Evolutionary conservation across 2,888 invertebrate genomes (phyloP).

Genomic region (Hylaea fasciaria): DNA sequence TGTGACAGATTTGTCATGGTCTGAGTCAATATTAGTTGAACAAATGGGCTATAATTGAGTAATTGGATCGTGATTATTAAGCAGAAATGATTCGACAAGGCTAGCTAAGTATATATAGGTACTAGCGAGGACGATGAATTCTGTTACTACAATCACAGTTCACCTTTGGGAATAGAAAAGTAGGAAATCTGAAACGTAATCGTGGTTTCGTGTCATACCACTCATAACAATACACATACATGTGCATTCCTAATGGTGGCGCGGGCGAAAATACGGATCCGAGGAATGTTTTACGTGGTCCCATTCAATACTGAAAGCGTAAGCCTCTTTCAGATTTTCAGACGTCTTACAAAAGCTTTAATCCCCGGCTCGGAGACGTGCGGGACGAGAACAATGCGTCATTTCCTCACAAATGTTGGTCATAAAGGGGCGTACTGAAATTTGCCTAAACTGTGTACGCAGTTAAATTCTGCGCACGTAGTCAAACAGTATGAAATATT

Average conservation of each 20-base stretch:
- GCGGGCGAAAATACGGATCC: slow-evolving; percentile 57
- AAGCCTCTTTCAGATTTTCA: slow-evolving; percentile 70
- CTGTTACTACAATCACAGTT: neutral
- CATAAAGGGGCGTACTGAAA: slow-evolving; percentile 6
- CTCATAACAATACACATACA: slow-evolving; percentile 22
- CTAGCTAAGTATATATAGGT: neutral
- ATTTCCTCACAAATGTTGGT: slow-evolving; percentile 46
- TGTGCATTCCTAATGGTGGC: slow-evolving; percentile 45
- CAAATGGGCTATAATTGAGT: slow-evolving; percentile 44
- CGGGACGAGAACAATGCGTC: slow-evolving; percentile 59
- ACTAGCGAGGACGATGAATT: too few relatives aligned
- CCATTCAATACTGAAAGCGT: slow-evolving; percentile 59
- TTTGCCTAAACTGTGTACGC: slow-evolving; percentile 4
- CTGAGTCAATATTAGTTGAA: slow-evolving; percentile 32
- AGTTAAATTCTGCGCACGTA: neutral
- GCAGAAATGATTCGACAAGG: slow-evolving; percentile 8
- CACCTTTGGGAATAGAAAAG: slow-evolving; percentile 13
- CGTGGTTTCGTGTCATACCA: slow-evolving; percentile 30
- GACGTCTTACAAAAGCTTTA: slow-evolving; percentile 65
- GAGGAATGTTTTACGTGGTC: slow-evolving; percentile 63
- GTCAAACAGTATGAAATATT: neutral
- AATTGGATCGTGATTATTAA: slow-evolving; percentile 23
- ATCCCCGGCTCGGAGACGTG: slow-evolving; percentile 58
- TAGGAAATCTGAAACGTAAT: slow-evolving; percentile 16
- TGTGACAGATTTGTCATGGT: slow-evolving; percentile 7